Percentiles rank a stretch among this genome's conserved stretches.
These are phyloP conservation scores for Misgurnus anguillicaudatus DNA, from an alignment of 2,113 vertebrate genomes.

Conservation along the genomic window DNA sequence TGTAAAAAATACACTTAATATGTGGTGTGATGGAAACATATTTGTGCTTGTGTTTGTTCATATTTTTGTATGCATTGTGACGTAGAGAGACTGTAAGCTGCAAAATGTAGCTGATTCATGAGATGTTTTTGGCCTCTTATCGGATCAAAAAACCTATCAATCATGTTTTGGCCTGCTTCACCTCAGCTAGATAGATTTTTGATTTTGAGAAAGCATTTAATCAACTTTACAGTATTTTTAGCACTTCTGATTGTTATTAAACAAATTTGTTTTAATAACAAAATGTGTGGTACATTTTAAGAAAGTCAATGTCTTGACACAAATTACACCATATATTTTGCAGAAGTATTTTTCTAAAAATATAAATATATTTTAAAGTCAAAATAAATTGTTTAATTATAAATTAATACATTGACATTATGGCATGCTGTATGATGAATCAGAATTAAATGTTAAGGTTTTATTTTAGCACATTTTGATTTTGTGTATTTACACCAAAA, in stretches of 20 bases:
- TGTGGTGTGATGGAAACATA: neutral
- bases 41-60: neutral
- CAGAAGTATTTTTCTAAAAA: too few relatives aligned
- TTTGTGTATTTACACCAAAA: too few relatives aligned
- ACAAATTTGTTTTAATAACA: too few relatives aligned
- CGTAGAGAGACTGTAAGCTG: neutral
- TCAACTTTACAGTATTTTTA: too few relatives aligned
- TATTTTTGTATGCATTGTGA: neutral
- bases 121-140: neutral
- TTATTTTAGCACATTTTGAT: neutral
- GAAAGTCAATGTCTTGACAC: neutral
- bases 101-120: neutral
- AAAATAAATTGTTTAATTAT: neutral
- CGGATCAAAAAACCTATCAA: too few relatives aligned
- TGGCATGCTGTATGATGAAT: too few relatives aligned
- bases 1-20: neutral
- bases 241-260: too few relatives aligned
- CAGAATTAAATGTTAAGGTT: too few relatives aligned
- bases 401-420: neutral
- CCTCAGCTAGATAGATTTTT: neutral
- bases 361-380: neutral
- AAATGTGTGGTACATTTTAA: neutral
- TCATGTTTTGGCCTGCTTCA: neutral
- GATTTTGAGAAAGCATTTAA: too few relatives aligned
- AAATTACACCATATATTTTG: too few relatives aligned